Evolutionary conservation across 2,797 vertebrate species (phyloP).

Genomic region (Galaxias olidus): DNA sequence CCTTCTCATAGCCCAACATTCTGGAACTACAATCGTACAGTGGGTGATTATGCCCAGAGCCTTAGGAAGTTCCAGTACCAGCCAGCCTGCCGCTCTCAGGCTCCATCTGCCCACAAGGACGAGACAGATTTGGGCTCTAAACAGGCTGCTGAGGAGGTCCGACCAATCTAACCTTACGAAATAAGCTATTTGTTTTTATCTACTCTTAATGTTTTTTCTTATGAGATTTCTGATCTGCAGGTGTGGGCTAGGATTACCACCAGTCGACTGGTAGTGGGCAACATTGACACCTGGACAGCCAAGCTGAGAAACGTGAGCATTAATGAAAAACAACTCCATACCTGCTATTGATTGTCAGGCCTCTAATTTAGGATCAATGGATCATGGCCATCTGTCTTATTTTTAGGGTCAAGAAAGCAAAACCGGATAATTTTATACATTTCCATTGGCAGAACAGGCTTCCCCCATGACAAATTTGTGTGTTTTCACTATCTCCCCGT

Average conservation of each 20-base stretch:
- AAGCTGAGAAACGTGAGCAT: conserved; percentile 91
- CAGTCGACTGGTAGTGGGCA: conserved; percentile 84
- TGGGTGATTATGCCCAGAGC: conserved; percentile 89
- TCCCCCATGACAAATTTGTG: not conserved
- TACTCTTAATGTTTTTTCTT: not conserved
- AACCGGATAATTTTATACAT: not conserved
- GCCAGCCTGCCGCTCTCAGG: conserved; percentile 89
- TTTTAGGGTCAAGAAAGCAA: not conserved
- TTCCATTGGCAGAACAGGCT: not conserved
- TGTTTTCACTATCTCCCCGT: conserved; percentile 23
- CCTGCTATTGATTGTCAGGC: too few species aligned
- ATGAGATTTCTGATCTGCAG: conserved; percentile 56
- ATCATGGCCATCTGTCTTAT: too few species aligned
- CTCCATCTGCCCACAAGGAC: conserved; percentile 93
- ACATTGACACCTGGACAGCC: conserved; percentile 92
- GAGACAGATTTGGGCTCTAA: conserved; percentile 93
- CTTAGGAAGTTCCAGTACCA: conserved; percentile 96
- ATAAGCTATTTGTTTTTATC: not conserved
- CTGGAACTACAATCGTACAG: conserved; percentile 92
- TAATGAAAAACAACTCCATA: too few species aligned
- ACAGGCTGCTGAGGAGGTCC: conserved; percentile 95
- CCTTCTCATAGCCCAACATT: conserved; percentile 89
- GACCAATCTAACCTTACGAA: not conserved
- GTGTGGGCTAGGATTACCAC: conserved; percentile 94
- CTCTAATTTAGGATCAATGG: too few species aligned